Conservation (phyloP, 2,113 vertebrate species). For the Gadus macrocephalus region DNA sequence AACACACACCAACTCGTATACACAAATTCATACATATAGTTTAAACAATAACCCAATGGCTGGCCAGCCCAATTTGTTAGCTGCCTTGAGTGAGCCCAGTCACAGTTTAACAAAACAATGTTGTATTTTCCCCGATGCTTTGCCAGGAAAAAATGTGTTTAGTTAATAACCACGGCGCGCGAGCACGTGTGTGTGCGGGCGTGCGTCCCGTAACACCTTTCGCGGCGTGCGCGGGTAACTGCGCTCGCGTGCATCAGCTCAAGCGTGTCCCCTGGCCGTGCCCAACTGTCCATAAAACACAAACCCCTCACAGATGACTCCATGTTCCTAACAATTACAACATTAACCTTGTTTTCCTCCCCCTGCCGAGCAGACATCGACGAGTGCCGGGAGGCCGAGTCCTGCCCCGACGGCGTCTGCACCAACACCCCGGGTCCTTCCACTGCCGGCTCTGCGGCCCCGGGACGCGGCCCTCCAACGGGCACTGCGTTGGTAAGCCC, state of each 20-base stretch:
- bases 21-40: not conserved
- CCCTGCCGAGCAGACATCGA: constrained; percentile 61
- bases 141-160: constrained; percentile 46
- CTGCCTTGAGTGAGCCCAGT: constrained; percentile 40
- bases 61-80: constrained; percentile 36
- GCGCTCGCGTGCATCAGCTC: not conserved
- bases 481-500: constrained; percentile 83
- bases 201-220: constrained; percentile 12
- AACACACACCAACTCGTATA: not conserved
- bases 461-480: constrained; percentile 72
- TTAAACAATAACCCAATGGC: constrained; percentile 16
- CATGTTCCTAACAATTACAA: too few species aligned
- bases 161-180: constrained; percentile 15
- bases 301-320: not conserved
- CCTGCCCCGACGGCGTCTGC: constrained; percentile 75
- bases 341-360: constrained; percentile 1
- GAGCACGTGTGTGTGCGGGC: constrained; percentile 10
- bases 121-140: constrained; percentile 40
- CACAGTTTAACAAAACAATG: constrained; percentile 44
- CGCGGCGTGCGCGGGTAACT: constrained; percentile 21
- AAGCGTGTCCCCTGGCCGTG: not conserved
- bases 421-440: constrained; percentile 83
- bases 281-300: not conserved
- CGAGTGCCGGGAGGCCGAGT: constrained; percentile 75
- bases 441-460: constrained; percentile 78